phyloP scores from a whole-genome alignment of 1,140 invertebrate genomes.

The Zaprionus vittiger region DNA sequence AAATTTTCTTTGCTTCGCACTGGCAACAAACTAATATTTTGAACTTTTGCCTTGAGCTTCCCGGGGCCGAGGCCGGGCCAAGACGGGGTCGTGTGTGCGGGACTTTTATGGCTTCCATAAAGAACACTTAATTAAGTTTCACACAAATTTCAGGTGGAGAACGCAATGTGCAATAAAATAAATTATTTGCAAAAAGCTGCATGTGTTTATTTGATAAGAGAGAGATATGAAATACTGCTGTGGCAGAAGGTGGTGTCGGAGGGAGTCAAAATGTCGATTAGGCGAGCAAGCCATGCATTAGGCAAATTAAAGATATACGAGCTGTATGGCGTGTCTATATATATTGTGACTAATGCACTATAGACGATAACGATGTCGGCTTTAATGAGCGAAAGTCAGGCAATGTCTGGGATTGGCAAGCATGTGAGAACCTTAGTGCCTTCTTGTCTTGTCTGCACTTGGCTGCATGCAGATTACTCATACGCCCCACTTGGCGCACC shows the following conservation, averaged over 20 bases:
- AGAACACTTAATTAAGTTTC: conserved; percentile 47
- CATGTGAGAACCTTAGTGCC: not conserved
- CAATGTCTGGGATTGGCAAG: conserved; percentile 48
- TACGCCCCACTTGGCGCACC: conserved; percentile 57
- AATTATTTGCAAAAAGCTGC: conserved; percentile 27
- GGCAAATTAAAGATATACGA: conserved; percentile 28
- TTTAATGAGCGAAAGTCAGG: conserved; percentile 53
- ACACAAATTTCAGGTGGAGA: conserved; percentile 26
- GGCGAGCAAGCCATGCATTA: conserved; percentile 30
- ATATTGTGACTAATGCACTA: conserved; percentile 31
- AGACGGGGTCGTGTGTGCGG: not conserved
- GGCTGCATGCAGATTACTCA: conserved; percentile 61
- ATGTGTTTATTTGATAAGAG: conserved; percentile 28
- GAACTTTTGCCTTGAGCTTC: conserved; percentile 32
- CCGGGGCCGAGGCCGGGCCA: not conserved
- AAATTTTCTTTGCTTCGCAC: conserved; percentile 15
- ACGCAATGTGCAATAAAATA: conserved; percentile 29
- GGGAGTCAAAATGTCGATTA: not conserved
- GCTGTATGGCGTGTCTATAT: not conserved
- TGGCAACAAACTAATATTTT: conserved; percentile 32
- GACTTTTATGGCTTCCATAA: conserved; percentile 18
- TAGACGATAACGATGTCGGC: conserved; percentile 14
- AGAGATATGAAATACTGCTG: conserved; percentile 17
- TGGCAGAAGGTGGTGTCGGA: not conserved
- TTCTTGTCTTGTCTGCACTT: conserved; percentile 51